phyloP scores from a whole-genome alignment of 2,888 invertebrate species.

The Polydrusus tereticollis region DNA sequence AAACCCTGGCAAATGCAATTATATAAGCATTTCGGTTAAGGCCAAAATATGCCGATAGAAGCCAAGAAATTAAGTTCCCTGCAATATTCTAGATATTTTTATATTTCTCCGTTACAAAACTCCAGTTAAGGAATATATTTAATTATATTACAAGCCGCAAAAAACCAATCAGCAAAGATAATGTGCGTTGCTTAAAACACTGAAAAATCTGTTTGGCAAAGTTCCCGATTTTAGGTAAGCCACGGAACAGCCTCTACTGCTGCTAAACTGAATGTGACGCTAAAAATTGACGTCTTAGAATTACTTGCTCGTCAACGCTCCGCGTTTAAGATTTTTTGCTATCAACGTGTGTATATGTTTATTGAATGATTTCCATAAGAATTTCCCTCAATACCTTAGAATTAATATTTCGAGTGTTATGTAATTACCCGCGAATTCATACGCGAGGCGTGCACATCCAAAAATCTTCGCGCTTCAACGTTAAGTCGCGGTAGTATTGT shows the following conservation, averaged over 20 bases:
- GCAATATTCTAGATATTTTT: neutral
- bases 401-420: conserved; percentile 28
- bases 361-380: conserved; percentile 33
- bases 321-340: conserved; percentile 31
- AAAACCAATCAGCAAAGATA: conserved; percentile 31
- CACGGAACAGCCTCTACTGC: conserved; percentile 32
- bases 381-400: conserved; percentile 3
- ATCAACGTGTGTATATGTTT: conserved; percentile 35
- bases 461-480: neutral
- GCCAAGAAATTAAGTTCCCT: neutral
- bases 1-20: neutral
- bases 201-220: conserved; percentile 46
- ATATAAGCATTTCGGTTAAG: neutral
- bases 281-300: conserved; percentile 45
- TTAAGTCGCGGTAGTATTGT: conserved; percentile 22
- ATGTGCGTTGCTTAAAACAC: conserved; percentile 43
- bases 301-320: conserved; percentile 39
- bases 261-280: conserved; percentile 45
- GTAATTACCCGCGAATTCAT: conserved; percentile 23
- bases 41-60: neutral
- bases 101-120: neutral
- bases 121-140: conserved; percentile 7
- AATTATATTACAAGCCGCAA: conserved; percentile 30
- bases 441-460: conserved; percentile 9
- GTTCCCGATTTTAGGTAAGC: conserved; percentile 50